Evolutionary conservation across 2,797 vertebrate genomes (phyloP), one percentile per base, ranked within the genome.

Genomic region (Acanthis flammea): DNA sequence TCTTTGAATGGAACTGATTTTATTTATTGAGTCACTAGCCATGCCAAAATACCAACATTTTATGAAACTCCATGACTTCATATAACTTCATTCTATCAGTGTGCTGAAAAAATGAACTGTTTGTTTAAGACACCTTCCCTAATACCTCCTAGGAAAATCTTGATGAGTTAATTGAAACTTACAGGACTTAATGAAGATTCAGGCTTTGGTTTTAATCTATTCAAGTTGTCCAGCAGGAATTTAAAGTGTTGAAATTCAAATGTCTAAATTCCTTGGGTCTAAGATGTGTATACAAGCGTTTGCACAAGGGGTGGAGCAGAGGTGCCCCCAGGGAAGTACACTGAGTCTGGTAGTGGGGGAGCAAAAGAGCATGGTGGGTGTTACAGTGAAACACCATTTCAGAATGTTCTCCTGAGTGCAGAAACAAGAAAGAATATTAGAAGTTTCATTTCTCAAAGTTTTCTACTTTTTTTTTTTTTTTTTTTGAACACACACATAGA

Each of bases 401-500:
- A 62, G n/a, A 65, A 39, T 2, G 1, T 12, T 30, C 5, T 75
- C 3, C 68, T 28, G 14, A 86, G 33, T 30, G 42, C 35, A 54
- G 47, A 48, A 80, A 42, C 7, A 53, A 73, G 25, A 15, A 74
- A n/a, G n/a, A n/a, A 12, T 42, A 68, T 33, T 37, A 50, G 13
- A 61, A 42, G 54, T 78, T 51, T 53, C 6, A 8, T 67, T 80
- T 86, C 4, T 22, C 30, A 53, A 74, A 60, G 1, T 10, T 80
- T 85, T 60, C 17, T 19, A 13, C 18, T 33, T 10, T 18, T 0
- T 13, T 0, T 33, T 10, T 18, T 0, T 13, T 0, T 14, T 22
- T 51, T 23, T 30, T 73, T 30, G 1, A 75, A 47, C 6, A 7
- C 0, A 0, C 13, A 47, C 73, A 42, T 8, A 5, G 9, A 22